Base-by-base conservation (phyloP, 1,140 invertebrate species). In the Maniola jurtina region DNA sequence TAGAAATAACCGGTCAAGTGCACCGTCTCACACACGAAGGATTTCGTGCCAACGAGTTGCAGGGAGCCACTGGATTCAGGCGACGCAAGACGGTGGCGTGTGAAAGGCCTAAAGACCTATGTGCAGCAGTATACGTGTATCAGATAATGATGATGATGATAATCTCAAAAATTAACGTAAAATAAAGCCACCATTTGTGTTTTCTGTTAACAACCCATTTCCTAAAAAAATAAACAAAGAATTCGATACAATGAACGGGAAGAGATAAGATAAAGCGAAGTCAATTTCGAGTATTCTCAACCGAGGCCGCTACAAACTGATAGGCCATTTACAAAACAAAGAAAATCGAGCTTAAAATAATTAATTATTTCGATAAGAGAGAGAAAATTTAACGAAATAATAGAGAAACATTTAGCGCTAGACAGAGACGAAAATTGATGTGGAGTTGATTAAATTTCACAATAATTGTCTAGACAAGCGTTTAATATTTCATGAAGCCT, bases 301-400 rank as follows among this genome's bases (percentile, higher is more conserved):
- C 25, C 47, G 15, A 54, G 34, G 6, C 34, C 35, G 25, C 13
- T 55, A 66, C 56, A 35, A 61, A 54, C 56, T 48, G 64, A 60
- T 66, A 66, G 57, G 57, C 64, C 38, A 60, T 66, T 66, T 60
- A 66, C 57, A 54, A 66, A 64, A 50, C 55, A 64, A 66, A 55
- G 64, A 11, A 25, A 66, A 55, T 65, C 42, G 55, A 65, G 14
- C 47, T n/a, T 15, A 52, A 14, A 40, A 52, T n/a, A 40, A 52
- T 65, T 65, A 65, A 50, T 66, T 47, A 13, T 42, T 54, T 25
- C 48, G 63, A 66, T 66, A 66, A 66, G 58, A 40, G 47, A 59
- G 57, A 50, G 42, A 45, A 13, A 45, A 45, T 45, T 11, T 8
- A 8, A 45, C 25, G 25, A 64, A 50, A 64, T 45, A 64, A 61